Evolutionary conservation across 1,140 invertebrate genomes (phyloP).

Genomic region (Trichoplusia ni): DNA sequence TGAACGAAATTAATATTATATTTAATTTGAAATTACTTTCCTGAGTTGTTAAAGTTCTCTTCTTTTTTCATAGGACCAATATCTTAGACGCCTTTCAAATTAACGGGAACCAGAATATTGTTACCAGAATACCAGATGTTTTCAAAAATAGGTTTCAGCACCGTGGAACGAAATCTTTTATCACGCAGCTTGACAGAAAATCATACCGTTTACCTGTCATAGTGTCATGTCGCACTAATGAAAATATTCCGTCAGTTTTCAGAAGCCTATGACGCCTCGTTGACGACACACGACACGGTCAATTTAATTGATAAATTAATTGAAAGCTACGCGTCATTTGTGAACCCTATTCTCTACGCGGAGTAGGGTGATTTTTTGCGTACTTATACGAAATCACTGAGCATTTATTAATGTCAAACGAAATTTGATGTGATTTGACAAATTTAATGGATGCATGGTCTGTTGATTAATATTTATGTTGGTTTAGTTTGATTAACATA

Average conservation of each 20-base stretch:
- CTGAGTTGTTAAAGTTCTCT: no score
- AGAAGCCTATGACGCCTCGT: not conserved
- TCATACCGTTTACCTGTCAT: not conserved
- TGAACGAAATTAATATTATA: no score
- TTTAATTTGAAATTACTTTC: no score
- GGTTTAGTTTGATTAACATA: no score
- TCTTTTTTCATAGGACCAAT: no score
- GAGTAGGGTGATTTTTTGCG: conserved; percentile 1
- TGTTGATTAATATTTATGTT: no score
- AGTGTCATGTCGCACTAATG: not conserved
- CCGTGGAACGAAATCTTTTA: not conserved
- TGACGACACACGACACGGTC: conserved; percentile 18
- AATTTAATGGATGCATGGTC: no score
- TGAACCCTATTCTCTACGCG: conserved; percentile 13
- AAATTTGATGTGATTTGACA: conserved; percentile 6
- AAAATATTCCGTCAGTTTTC: conserved; percentile 1
- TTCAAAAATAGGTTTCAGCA: no score
- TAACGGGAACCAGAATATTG: no score
- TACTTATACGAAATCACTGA: conserved; percentile 16
- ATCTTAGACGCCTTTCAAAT: no score
- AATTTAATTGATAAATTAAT: conserved; percentile 32
- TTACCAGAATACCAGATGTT: no score
- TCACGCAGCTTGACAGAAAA: not conserved
- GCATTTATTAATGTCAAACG: conserved; percentile 14
- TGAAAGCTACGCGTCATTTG: conserved; percentile 19